Evolutionary conservation across 2,888 invertebrate species (phyloP).

Genomic region (Sepiola atlantica): DNA sequence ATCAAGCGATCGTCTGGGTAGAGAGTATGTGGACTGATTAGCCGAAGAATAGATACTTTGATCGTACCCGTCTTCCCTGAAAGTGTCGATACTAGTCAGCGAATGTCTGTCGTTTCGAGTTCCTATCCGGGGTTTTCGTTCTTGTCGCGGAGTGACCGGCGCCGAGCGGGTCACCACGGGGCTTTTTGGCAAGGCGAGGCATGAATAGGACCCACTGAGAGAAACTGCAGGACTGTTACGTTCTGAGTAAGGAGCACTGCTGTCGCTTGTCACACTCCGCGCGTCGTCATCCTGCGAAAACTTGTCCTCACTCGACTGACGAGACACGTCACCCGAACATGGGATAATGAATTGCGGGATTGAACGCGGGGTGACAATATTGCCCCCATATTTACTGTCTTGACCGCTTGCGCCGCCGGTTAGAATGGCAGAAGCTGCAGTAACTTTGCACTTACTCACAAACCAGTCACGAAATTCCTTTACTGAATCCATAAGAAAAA

Average conservation of each 20-base stretch:
- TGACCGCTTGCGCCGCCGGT: slow-evolving; percentile 44
- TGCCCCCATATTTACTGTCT: slow-evolving; percentile 49
- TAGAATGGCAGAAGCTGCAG: slow-evolving; percentile 46
- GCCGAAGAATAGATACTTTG: slow-evolving; percentile 51
- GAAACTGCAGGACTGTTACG: slow-evolving; percentile 57
- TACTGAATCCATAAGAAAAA: slow-evolving; percentile 62
- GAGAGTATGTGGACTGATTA: slow-evolving; percentile 52
- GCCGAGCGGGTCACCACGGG: slow-evolving; percentile 56
- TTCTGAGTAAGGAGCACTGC: slow-evolving; percentile 56
- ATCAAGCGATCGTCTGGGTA: slow-evolving; percentile 50
- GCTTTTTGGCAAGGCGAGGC: slow-evolving; percentile 55
- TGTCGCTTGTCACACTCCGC: slow-evolving; percentile 60
- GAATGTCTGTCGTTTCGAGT: slow-evolving; percentile 42
- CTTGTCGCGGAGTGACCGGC: slow-evolving; percentile 64
- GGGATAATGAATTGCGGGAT: slow-evolving; percentile 71
- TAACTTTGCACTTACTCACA: slow-evolving; percentile 61
- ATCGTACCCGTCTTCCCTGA: slow-evolving; percentile 46
- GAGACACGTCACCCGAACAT: slow-evolving; percentile 62
- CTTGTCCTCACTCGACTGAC: slow-evolving; percentile 59
- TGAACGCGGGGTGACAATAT: slow-evolving; percentile 64
- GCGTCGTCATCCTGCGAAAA: slow-evolving; percentile 56
- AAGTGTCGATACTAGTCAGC: slow-evolving; percentile 40
- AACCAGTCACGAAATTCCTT: slow-evolving; percentile 67
- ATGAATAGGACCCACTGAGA: slow-evolving; percentile 55
- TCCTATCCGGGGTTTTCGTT: slow-evolving; percentile 54